Conservation (phyloP, 1,140 invertebrate species). For the Saccostrea echinata region DNA sequence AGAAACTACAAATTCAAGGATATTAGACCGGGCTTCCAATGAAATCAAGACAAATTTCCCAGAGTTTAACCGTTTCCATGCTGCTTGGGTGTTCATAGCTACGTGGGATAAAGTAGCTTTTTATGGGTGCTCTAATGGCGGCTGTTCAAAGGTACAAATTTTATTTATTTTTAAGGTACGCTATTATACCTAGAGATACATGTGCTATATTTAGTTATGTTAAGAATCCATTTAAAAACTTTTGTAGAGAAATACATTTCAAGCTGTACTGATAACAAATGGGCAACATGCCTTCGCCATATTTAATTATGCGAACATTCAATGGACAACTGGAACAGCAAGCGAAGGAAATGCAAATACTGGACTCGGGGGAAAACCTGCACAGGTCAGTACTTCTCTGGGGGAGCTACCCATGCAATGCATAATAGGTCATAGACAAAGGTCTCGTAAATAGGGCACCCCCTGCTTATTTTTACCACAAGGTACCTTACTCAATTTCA, state of each 20-base stretch:
- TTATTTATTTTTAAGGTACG: not conserved
- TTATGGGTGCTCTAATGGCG: not conserved
- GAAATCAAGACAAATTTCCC: slow-evolving; percentile 62
- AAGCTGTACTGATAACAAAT: slow-evolving; percentile 74
- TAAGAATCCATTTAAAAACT: not conserved
- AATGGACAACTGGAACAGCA: slow-evolving; percentile 76
- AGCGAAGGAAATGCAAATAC: slow-evolving; percentile 65
- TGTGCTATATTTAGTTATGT: too few species aligned
- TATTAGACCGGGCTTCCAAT: slow-evolving; percentile 54
- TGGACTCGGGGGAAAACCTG: slow-evolving; percentile 65
- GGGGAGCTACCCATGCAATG: too few species aligned
- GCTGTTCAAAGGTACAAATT: not conserved
- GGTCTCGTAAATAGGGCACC: too few species aligned
- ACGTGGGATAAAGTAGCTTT: slow-evolving; percentile 68
- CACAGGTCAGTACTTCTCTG: not conserved
- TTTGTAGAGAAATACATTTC: slow-evolving; percentile 77
- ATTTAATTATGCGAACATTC: slow-evolving; percentile 75
- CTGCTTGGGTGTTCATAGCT: slow-evolving; percentile 68
- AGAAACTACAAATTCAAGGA: slow-evolving; percentile 47
- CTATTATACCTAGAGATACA: too few species aligned
- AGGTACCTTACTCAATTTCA: too few species aligned
- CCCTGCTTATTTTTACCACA: too few species aligned
- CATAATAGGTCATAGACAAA: too few species aligned
- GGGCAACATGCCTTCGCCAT: slow-evolving; percentile 72
- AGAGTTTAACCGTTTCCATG: slow-evolving; percentile 57